phyloP scores from a whole-genome alignment of 1,140 invertebrate species.

The Macrotrachela quadricornifera region DNA sequence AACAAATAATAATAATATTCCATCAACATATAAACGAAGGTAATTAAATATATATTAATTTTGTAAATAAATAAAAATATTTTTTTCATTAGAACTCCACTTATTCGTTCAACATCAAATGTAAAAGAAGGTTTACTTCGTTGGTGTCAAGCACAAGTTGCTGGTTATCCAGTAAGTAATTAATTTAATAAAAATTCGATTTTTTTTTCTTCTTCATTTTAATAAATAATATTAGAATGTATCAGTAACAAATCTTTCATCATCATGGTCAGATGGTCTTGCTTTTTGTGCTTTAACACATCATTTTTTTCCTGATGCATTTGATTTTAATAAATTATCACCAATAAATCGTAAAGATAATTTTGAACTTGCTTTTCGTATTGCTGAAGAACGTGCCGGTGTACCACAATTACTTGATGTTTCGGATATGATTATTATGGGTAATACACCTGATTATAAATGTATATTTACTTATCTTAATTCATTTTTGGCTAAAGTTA shows the following conservation, averaged over 20 bases:
- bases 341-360: neutral
- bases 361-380: neutral
- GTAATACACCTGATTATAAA: no score
- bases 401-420: neutral
- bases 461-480: no score
- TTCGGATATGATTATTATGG: neutral
- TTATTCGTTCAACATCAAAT: neutral
- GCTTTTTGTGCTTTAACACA: slow-evolving; percentile 5
- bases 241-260: slow-evolving; percentile 2
- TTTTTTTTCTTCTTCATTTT: neutral
- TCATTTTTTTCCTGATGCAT: slow-evolving; percentile 2
- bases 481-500: no score
- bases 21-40: no score
- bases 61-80: no score
- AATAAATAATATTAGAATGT: slow-evolving; percentile 7
- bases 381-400: neutral
- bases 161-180: slow-evolving; percentile 6
- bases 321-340: neutral
- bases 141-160: neutral
- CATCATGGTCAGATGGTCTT: slow-evolving; percentile 3
- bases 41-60: no score
- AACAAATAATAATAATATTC: no score
- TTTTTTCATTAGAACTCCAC: no score
- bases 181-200: neutral
- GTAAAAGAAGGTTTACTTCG: slow-evolving; percentile 1